These are phyloP conservation scores for Nibea coibor DNA, from an alignment of 2,113 vertebrate genomes.

Conservation along the genomic window DNA sequence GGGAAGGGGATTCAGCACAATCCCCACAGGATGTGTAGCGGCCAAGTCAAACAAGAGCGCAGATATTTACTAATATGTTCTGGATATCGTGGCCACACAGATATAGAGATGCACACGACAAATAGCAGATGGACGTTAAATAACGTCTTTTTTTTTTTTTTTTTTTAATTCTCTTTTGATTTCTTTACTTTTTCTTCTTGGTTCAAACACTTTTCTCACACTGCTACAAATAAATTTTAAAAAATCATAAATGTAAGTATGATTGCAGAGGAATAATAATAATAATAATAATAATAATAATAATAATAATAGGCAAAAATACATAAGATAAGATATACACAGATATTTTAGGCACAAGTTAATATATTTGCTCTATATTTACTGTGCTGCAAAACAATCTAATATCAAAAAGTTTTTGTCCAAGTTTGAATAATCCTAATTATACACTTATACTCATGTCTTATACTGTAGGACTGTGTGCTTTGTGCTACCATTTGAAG, in stretches of 20 bases:
- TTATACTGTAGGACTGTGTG: neutral
- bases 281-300: too few relatives aligned
- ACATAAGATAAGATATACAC: too few relatives aligned
- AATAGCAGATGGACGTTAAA: conserved; percentile 32
- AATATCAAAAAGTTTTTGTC: neutral
- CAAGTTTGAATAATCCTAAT: conserved; percentile 11
- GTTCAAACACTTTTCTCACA: too few relatives aligned
- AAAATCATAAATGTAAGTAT: too few relatives aligned
- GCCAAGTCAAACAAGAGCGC: conserved; percentile 76
- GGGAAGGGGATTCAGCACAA: conserved; percentile 66
- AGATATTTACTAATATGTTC: conserved; percentile 73
- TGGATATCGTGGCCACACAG: conserved; percentile 51
- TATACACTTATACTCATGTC: neutral
- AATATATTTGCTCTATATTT: neutral
- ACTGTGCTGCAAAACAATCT: neutral
- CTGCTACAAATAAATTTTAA: too few relatives aligned
- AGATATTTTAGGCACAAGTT: neutral
- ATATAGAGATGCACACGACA: conserved; percentile 37
- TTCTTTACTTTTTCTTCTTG: too few relatives aligned
- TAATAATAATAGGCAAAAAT: neutral
- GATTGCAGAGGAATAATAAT: too few relatives aligned
- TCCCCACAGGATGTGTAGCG: conserved; percentile 70
- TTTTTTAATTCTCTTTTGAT: neutral
- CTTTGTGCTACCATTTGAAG: neutral
- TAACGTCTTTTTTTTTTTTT: neutral